Base-by-base conservation (phyloP, 2,888 invertebrate genomes). In the Choreutis nemorana region DNA sequence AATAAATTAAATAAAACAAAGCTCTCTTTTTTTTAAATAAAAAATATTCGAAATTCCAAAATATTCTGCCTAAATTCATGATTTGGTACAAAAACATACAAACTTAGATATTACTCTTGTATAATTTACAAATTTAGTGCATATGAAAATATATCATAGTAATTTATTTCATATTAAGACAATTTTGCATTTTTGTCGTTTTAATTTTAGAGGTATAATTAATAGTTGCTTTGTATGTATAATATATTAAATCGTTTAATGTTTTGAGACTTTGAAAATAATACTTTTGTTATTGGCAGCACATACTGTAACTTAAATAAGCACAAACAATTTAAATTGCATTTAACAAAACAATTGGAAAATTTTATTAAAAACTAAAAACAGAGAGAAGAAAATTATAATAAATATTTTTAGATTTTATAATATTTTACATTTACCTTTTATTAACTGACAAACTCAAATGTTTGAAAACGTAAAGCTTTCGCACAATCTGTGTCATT, bases 61-160 rank as follows among this genome's bases (percentile, higher is more conserved):
- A 49, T 43, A n/a, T 44, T 53, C 45, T 50, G 45, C 49, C 55
- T 51, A 43, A 55, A 59, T n/a, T 53, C 51, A 64, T 54, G 46
- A 58, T 71, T 72, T 72, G 73, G 77, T 77, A 77, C 77, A 77
- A 77, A 77, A 52, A 68, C 59, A 68, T 66, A 72, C 72, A 72
- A 75, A 70, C 58, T 70, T 67, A 72, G 67, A 64, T 71, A 70
- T 65, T 67, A 70, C 66, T 61, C 55, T 53, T 67, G 61, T 53
- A 50, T 62, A 60, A 56, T 67, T 61, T 59, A 72, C 64, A 70
- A 71, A 66, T 53, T 54, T 64, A 67, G 60, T 45, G 39, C 35
- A 33, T 52, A 63, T 9, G 44, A 57, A 46, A 43, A 47, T 32
- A 33, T 35, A 35, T 54, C 44, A 47, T 65, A 68, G 53, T 71